These are phyloP conservation scores for Tetragnatha versicolor DNA, from an alignment of 1,140 invertebrate species.

Conservation along the genomic window DNA sequence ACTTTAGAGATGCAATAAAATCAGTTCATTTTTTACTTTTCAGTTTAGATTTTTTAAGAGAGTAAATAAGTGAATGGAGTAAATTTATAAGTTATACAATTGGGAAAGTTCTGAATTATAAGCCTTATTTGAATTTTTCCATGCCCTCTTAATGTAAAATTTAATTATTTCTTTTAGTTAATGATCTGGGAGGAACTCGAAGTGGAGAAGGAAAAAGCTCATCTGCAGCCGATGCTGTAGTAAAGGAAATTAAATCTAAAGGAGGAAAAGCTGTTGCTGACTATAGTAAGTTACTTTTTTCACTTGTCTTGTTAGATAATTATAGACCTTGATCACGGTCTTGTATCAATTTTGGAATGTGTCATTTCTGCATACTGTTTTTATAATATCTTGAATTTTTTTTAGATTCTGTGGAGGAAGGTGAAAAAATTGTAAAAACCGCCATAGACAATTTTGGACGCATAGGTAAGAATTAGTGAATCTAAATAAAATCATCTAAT, in stretches of 20 bases:
- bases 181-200: constrained; percentile 90
- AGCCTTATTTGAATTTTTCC: not conserved
- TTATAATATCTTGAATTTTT: no score
- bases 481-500: not conserved
- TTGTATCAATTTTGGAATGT: no score
- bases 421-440: constrained; percentile 93
- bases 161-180: constrained; percentile 70
- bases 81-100: no score
- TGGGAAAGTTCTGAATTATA: not conserved
- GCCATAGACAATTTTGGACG: constrained; percentile 92
- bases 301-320: not conserved
- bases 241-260: constrained; percentile 85
- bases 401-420: constrained; percentile 90
- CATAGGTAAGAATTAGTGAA: constrained; percentile 67
- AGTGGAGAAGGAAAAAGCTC: constrained; percentile 85
- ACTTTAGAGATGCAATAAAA: no score
- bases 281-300: constrained; percentile 69
- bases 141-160: not conserved
- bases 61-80: no score
- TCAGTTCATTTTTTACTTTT: not conserved
- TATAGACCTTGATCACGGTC: no score
- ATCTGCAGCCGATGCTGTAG: constrained; percentile 90
- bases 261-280: constrained; percentile 94
- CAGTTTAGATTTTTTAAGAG: no score
- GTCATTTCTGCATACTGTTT: no score